Conservation (phyloP, 2,888 invertebrate genomes). For the Leptinotarsa peninsularis region DNA sequence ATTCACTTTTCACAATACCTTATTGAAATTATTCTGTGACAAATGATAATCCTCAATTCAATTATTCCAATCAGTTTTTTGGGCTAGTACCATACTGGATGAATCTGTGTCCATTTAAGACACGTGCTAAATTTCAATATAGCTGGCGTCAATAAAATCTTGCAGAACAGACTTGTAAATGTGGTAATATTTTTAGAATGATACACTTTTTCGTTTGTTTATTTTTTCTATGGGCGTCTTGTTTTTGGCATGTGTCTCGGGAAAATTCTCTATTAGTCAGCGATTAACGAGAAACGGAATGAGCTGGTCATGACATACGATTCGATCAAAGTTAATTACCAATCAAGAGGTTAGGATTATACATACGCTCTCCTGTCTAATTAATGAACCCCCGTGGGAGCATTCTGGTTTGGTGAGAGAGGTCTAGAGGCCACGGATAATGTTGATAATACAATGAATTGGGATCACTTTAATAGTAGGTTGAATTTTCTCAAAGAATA, state of each 20-base stretch:
- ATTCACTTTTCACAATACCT: too few relatives aligned
- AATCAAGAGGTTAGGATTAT: neutral
- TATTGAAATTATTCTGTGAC: too few relatives aligned
- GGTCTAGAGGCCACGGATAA: neutral
- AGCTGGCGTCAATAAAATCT: conserved; percentile 37
- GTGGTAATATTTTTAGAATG: conserved; percentile 40
- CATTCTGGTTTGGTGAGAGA: neutral
- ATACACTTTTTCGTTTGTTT: conserved; percentile 35
- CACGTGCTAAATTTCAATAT: conserved; percentile 39
- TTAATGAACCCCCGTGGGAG: neutral
- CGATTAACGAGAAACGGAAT: conserved; percentile 26
- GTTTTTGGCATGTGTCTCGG: conserved; percentile 22
- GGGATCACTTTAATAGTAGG: neutral
- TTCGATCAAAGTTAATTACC: neutral
- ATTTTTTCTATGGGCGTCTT: conserved; percentile 32
- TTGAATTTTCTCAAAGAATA: neutral
- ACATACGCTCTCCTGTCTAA: neutral
- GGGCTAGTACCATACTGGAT: neutral
- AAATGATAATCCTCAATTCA: too few relatives aligned
- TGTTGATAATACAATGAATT: neutral
- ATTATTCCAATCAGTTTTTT: neutral
- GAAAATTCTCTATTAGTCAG: conserved; percentile 33
- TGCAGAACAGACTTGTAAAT: conserved; percentile 40
- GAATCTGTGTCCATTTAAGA: conserved; percentile 20
- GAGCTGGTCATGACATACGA: conserved; percentile 20